phyloP scores from a whole-genome alignment of 2,113 vertebrate species.

The Hemichromis elongatus region DNA sequence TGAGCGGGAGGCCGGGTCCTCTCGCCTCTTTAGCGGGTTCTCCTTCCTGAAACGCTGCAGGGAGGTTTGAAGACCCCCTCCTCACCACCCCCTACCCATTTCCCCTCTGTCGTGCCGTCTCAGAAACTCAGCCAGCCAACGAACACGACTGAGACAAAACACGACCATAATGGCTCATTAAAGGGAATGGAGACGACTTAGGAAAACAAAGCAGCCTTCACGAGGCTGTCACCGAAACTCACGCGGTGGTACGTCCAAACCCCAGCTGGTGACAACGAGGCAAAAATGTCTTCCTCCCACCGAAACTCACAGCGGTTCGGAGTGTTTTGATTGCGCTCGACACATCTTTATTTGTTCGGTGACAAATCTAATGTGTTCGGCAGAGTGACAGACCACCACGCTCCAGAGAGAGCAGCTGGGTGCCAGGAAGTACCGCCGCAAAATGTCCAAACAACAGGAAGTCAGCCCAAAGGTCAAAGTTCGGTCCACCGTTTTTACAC shows the following conservation, averaged over 20 bases:
- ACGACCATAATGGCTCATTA: conserved; percentile 74
- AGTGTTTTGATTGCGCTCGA: conserved; percentile 48
- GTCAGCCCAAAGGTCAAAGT: background rate
- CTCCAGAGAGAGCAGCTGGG: background rate
- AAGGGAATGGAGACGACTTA: conserved; percentile 72
- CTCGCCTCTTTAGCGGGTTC: background rate
- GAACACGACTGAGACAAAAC: conserved; percentile 64
- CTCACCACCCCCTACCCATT: conserved; percentile 5
- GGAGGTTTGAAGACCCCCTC: conserved; percentile 8
- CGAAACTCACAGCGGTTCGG: conserved; percentile 11
- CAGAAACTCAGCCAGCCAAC: conserved; percentile 64
- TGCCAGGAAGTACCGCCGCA: background rate
- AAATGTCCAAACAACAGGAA: background rate
- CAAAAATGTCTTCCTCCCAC: conserved; percentile 56
- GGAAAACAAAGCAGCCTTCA: conserved; percentile 77
- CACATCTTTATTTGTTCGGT: conserved; percentile 50
- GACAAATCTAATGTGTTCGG: conserved; percentile 45
- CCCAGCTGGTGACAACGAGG: conserved; percentile 52
- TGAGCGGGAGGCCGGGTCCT: background rate
- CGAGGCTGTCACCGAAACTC: conserved; percentile 68
- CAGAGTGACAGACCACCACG: conserved; percentile 40
- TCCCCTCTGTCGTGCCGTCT: conserved; percentile 43
- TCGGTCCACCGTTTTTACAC: background rate
- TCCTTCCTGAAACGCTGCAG: background rate
- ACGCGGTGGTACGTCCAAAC: conserved; percentile 53